Percentiles rank a stretch among this genome's conserved stretches.
Conservation (phyloP, 92 coral and sea anemone genomes). For the Phymanthus crucifer region DNA sequence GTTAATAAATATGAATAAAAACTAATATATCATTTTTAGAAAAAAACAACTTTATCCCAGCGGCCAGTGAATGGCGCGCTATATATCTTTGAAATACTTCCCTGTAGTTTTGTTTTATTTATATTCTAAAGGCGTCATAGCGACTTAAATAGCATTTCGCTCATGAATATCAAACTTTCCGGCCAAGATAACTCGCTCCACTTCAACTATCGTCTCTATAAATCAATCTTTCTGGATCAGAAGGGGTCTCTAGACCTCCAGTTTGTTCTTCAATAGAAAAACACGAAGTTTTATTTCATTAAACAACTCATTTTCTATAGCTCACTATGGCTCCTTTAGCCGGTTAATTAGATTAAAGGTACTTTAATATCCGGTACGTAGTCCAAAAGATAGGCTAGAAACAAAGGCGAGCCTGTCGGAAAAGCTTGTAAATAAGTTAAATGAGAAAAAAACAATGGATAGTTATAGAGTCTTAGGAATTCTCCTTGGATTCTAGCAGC, state of each 20-base stretch:
- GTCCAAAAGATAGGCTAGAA: slow-evolving; percentile 6
- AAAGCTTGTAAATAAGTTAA: background rate
- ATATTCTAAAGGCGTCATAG: slow-evolving; percentile 1
- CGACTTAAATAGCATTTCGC: background rate
- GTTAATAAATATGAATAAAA: background rate
- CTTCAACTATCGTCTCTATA: background rate
- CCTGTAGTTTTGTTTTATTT: background rate
- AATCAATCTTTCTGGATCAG: background rate
- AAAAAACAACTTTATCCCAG: background rate
- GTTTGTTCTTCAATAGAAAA: background rate
- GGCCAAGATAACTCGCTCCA: slow-evolving; percentile 4
- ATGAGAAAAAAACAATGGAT: background rate
- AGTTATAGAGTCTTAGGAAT: background rate
- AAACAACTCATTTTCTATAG: background rate
- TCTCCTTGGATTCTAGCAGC: background rate
- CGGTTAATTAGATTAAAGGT: slow-evolving; percentile 8
- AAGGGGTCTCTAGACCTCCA: background rate
- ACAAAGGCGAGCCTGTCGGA: slow-evolving; percentile 13
- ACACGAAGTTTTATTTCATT: background rate
- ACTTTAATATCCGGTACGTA: slow-evolving; percentile 4
- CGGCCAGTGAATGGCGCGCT: background rate
- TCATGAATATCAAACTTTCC: slow-evolving; percentile 5
- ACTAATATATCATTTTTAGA: background rate
- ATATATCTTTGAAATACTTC: background rate
- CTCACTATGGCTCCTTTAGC: background rate